Conservation (phyloP, 2,888 invertebrate genomes). For the Hanleya hanleyi region DNA sequence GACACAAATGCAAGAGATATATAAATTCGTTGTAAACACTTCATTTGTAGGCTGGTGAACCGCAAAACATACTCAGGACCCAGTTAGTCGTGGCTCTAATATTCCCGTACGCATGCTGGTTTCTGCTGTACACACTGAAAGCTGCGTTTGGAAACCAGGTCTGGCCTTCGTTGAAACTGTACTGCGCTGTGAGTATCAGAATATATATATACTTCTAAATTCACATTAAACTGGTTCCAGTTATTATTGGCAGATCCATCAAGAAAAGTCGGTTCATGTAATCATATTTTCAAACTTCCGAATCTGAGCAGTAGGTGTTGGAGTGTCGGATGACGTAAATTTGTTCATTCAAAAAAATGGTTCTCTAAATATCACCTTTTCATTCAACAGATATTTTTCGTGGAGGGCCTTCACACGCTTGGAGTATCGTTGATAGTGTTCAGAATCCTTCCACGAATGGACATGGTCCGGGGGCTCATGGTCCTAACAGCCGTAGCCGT, state of each 20-base stretch:
- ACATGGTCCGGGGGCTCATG: conserved; percentile 61
- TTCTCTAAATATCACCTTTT: no score
- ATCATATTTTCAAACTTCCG: no score
- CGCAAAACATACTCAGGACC: conserved; percentile 42
- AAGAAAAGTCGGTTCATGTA: no score
- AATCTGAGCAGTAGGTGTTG: no score
- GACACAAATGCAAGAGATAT: no score
- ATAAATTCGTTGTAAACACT: no score
- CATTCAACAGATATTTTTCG: conserved; percentile 57
- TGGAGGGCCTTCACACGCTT: conserved; percentile 62
- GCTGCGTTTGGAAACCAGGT: conserved; percentile 62
- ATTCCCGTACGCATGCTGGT: conserved; percentile 91
- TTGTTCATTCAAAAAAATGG: no score
- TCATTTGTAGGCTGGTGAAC: neutral
- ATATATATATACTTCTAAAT: neutral
- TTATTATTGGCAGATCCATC: no score
- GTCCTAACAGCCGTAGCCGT: conserved; percentile 57
- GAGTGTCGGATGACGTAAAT: no score
- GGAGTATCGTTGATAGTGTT: conserved; percentile 69
- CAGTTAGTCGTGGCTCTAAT: conserved; percentile 87
- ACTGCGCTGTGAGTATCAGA: conserved; percentile 42
- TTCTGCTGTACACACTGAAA: conserved; percentile 76
- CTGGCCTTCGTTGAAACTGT: conserved; percentile 58
- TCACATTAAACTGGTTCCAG: no score
- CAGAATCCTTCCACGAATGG: conserved; percentile 65